These are phyloP conservation scores for Lydus trimaculatus DNA, from an alignment of 2,888 invertebrate species.

Conservation along the genomic window DNA sequence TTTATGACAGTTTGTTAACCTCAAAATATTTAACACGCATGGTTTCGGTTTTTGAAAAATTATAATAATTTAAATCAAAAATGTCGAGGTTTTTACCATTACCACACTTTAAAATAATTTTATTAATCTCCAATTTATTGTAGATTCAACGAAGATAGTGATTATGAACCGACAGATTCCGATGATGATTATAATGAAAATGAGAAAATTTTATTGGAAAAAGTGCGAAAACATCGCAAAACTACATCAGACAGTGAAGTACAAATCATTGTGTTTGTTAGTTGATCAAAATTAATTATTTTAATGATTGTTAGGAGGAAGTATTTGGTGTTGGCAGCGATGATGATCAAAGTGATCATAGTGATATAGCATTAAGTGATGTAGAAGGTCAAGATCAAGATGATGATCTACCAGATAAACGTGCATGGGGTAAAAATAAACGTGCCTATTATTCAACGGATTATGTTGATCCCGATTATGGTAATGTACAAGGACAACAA, in stretches of 20 bases:
- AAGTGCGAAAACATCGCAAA: slow-evolving; percentile 65
- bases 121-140: neutral
- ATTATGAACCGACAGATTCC: slow-evolving; percentile 73
- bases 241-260: slow-evolving; percentile 63
- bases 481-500: slow-evolving; percentile 70
- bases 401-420: slow-evolving; percentile 77
- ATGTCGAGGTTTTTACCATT: neutral
- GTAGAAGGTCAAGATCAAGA: slow-evolving; percentile 76
- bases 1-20: neutral
- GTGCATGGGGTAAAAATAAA: slow-evolving; percentile 89
- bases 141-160: slow-evolving; percentile 51
- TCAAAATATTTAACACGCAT: neutral
- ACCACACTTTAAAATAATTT: neutral
- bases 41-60: neutral
- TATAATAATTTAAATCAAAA: neutral
- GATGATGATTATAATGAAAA: slow-evolving; percentile 75
- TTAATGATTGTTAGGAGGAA: slow-evolving; percentile 62
- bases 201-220: slow-evolving; percentile 69
- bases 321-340: slow-evolving; percentile 65
- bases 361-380: slow-evolving; percentile 72
- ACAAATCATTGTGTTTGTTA: slow-evolving; percentile 10
- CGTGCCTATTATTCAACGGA: slow-evolving; percentile 84
- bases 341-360: slow-evolving; percentile 61
- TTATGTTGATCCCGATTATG: slow-evolving; percentile 88
- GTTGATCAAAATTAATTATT: neutral